phyloP scores from a whole-genome alignment of 2,113 vertebrate genomes.

The Pyxicephalus adspersus region DNA sequence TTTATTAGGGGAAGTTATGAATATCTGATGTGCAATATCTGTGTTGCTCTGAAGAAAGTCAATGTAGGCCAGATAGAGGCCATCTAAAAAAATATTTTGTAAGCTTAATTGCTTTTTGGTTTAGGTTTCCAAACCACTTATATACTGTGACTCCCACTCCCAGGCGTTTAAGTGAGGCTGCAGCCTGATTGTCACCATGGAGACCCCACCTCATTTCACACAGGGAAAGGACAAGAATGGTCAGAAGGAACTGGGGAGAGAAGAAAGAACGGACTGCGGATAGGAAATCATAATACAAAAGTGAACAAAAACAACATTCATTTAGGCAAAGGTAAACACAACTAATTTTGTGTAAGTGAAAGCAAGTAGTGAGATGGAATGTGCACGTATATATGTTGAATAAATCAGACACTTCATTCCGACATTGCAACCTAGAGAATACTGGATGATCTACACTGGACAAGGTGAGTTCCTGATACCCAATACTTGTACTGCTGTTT shows the following conservation, averaged over 20 bases:
- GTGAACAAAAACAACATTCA: conserved; percentile 31
- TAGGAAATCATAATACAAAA: conserved; percentile 26
- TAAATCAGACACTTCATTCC: not conserved
- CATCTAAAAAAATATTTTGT: not conserved
- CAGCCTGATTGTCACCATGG: conserved; percentile 64
- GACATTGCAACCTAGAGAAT: not conserved
- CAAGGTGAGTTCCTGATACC: conserved; percentile 19
- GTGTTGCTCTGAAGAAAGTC: not conserved
- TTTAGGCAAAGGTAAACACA: not conserved
- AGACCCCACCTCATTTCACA: conserved; percentile 64
- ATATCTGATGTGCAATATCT: not conserved
- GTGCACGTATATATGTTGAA: not conserved
- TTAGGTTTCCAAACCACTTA: conserved; percentile 13
- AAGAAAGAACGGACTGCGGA: not conserved
- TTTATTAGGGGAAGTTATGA: too few species aligned
- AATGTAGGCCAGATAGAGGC: too few species aligned
- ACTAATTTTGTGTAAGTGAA: conserved; percentile 6
- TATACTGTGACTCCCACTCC: conserved; percentile 52
- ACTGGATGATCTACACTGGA: not conserved
- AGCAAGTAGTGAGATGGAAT: not conserved
- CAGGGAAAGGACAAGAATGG: conserved; percentile 19
- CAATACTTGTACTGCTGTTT: too few species aligned
- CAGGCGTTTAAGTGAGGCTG: conserved; percentile 53
- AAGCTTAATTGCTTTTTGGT: conserved; percentile 6
- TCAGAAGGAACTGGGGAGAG: conserved; percentile 55